Evolutionary conservation across 1,140 invertebrate species (phyloP).

Genomic region (Dufourea novaeangliae): DNA sequence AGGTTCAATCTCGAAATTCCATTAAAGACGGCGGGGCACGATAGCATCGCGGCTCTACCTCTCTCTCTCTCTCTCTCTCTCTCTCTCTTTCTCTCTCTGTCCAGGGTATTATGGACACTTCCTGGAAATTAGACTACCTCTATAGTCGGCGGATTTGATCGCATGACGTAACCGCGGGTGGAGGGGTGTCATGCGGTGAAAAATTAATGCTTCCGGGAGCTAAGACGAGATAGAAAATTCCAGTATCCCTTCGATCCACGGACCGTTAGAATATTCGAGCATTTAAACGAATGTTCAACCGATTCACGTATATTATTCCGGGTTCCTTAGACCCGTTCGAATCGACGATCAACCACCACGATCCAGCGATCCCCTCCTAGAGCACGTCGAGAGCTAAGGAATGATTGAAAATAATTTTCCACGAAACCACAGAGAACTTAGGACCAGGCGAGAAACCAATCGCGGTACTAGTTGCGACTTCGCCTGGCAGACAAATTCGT

Average conservation of each 20-base stretch:
- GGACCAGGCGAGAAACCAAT: constrained; percentile 52
- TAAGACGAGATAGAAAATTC: background rate
- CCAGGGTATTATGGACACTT: background rate
- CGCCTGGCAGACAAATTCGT: constrained; percentile 19
- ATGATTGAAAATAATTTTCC: no score
- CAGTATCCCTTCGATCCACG: background rate
- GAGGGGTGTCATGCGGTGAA: background rate
- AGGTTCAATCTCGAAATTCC: constrained; percentile 12
- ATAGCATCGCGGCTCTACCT: constrained; percentile 1
- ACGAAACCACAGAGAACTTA: no score
- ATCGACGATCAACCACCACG: constrained; percentile 42
- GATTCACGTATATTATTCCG: background rate
- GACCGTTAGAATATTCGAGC: background rate
- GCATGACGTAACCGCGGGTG: background rate
- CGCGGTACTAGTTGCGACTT: constrained; percentile 62
- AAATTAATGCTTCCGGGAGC: background rate
- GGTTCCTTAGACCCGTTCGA: constrained; percentile 13
- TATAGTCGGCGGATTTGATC: background rate
- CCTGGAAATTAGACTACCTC: background rate
- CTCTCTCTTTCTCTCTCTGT: background rate
- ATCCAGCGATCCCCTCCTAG: constrained; percentile 24
- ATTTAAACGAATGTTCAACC: background rate
- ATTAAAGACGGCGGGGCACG: constrained; percentile 2
- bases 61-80: no score
- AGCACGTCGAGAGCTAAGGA: constrained; percentile 35